phyloP scores from a whole-genome alignment of 2,888 invertebrate species.

The Terebella lapidaria region DNA sequence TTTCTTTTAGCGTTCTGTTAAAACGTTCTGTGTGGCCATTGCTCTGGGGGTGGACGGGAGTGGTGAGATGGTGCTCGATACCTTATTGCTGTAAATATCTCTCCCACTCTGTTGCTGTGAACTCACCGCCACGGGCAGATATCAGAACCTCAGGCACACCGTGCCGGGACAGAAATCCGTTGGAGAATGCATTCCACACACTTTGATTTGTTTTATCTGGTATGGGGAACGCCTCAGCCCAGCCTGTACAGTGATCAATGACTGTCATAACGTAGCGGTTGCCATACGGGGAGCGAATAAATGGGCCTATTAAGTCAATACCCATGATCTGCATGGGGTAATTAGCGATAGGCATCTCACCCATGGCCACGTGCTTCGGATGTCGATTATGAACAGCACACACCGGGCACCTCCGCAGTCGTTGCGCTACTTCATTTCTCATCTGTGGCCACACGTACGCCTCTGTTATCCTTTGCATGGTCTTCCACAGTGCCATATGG shows the following conservation, averaged over 20 bases:
- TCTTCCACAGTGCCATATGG: neutral
- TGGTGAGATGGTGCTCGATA: constrained; percentile 6
- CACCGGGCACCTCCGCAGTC: neutral
- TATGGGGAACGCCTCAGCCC: constrained; percentile 13
- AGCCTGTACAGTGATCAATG: constrained; percentile 9
- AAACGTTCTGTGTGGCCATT: constrained; percentile 9
- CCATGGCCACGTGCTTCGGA: neutral
- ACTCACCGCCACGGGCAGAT: constrained; percentile 3
- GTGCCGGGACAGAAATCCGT: constrained; percentile 1
- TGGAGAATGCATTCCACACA: constrained; percentile 4
- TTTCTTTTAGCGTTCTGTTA: constrained; percentile 9
- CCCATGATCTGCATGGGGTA: constrained; percentile 3
- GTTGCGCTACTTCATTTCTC: neutral
- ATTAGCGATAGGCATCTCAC: constrained; percentile 6
- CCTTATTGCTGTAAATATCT: neutral
- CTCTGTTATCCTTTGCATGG: constrained; percentile 1
- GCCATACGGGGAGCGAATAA: neutral
- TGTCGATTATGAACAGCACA: constrained; percentile 1
- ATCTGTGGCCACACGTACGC: constrained; percentile 14
- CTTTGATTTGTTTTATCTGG: neutral
- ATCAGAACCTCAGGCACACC: constrained; percentile 7
- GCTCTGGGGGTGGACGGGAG: constrained; percentile 7
- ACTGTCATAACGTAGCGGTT: constrained; percentile 8
- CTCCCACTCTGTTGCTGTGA: neutral
- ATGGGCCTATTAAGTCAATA: constrained; percentile 14